Evolutionary conservation across 2,797 vertebrate species (phyloP).

Genomic region (Smutsia temminckii): DNA sequence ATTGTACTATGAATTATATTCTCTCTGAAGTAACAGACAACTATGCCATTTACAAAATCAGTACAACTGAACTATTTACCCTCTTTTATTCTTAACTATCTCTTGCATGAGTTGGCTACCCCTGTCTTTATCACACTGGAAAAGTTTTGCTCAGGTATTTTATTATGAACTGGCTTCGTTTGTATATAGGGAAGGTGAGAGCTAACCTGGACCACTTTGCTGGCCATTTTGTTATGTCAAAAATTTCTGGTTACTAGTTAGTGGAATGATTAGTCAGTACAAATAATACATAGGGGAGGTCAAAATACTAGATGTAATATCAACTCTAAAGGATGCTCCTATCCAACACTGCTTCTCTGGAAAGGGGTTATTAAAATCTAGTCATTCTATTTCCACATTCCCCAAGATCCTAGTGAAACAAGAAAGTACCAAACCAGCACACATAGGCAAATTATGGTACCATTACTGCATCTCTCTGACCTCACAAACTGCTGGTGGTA

Average conservation of each 20-base stretch:
- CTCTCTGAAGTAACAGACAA: not conserved
- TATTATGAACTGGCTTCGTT: conserved; percentile 58
- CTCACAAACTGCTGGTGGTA: not conserved
- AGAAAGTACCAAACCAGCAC: not conserved
- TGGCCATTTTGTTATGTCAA: not conserved
- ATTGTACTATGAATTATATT: not conserved
- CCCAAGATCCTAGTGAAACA: not conserved
- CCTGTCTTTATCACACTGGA: not conserved
- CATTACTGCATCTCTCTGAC: not conserved
- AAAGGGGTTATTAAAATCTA: not conserved
- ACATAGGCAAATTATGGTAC: not conserved
- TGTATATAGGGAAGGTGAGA: conserved; percentile 15
- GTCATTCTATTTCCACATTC: not conserved
- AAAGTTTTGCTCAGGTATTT: conserved; percentile 35
- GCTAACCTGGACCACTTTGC: conserved; percentile 32
- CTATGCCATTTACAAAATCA: not conserved
- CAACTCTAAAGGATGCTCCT: not conserved
- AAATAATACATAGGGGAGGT: not conserved
- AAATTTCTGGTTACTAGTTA: conserved; percentile 45
- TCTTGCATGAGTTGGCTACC: not conserved
- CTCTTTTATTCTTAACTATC: conserved; percentile 13
- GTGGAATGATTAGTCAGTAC: conserved; percentile 64
- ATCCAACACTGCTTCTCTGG: not conserved
- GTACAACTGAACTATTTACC: not conserved
- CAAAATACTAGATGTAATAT: conserved; percentile 55